A percentile compares a stretch with the other conserved stretches of the same genome.
Evolutionary conservation across 2,888 invertebrate genomes (phyloP).

Genomic region (Aspidapion aeneum): DNA sequence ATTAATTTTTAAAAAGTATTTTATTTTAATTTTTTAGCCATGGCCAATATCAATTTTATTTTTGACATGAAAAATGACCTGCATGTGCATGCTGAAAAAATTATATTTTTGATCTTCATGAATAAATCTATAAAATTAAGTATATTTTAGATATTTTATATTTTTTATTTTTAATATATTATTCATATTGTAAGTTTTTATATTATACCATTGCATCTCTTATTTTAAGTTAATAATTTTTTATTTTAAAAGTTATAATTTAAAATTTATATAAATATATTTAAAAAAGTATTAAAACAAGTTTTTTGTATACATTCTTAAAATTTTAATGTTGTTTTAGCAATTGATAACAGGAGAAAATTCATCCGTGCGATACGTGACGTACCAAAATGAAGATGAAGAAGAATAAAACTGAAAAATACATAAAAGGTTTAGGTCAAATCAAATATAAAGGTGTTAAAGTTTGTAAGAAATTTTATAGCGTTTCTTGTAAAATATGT

Average conservation of each 20-base stretch:
- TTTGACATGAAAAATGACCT: not conserved
- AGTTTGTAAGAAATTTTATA: not conserved
- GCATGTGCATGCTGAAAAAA: not conserved
- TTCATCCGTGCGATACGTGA: conserved; percentile 91
- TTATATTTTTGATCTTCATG: too few relatives aligned
- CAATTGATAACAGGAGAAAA: conserved; percentile 87
- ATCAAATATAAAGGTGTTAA: not conserved
- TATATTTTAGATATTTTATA: too few relatives aligned
- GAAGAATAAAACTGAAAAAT: conserved; percentile 55
- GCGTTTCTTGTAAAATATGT: conserved; percentile 3
- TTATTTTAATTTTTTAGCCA: not conserved
- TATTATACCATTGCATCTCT: too few relatives aligned
- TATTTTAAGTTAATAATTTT: too few relatives aligned
- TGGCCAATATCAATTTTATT: not conserved
- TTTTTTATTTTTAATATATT: too few relatives aligned
- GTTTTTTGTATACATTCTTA: too few relatives aligned
- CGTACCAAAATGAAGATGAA: conserved; percentile 91
- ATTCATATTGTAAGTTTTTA: too few relatives aligned
- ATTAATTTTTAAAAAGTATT: too few relatives aligned
- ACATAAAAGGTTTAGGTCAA: not conserved
- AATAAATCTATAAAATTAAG: too few relatives aligned
- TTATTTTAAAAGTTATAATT: too few relatives aligned
- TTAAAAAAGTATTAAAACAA: too few relatives aligned
- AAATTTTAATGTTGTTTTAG: conserved; percentile 53
- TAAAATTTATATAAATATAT: too few relatives aligned